Evolutionary conservation across 2,888 invertebrate genomes (phyloP), one percentile per base, ranked within the genome.

Genomic region (Lithophane semibrunnea): DNA sequence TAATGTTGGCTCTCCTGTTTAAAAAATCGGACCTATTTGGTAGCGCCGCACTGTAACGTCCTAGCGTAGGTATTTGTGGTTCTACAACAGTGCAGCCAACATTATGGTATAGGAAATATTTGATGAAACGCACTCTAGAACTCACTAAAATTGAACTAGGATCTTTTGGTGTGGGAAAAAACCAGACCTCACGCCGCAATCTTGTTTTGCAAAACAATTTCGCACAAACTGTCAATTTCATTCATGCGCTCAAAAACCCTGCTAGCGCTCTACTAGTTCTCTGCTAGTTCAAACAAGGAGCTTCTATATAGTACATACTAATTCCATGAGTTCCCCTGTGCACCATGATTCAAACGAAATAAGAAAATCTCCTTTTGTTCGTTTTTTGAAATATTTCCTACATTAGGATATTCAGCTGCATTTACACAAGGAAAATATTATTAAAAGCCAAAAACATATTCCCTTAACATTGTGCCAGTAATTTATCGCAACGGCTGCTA

Each of bases 401-500:
- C 12, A 49, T 12, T n/a, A n/a, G n/a, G n/a, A n/a, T 72, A 9
- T 18, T n/a, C 2, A 29, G 8, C 29, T 18, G 3, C 21, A 29
- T 71, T n/a, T n/a, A n/a, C 21, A 9, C 21, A 1, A 5, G 13
- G 0, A 56, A 24, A 47, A 58, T n/a, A 73, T 70, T 29, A 29
- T 13, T 37, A 13, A 58, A 47, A n/a, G 8, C 52, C 29, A 29
- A 29, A 73, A 18, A 29, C 21, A 29, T 49, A 47, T 21, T 24
- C 9, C 47, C 16, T 2, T 37, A 24, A 47, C 21, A 49, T 49
- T 44, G 24, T 29, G 44, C 3, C 16, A 63, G n/a, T 63, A 56
- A 77, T 56, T 65, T 44, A 58, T 68, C 63, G 1, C 52, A 29
- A 44, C n/a, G 29, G 52, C 29, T 49, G 49, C 63, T 63, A 37